Evolutionary conservation across 2,113 vertebrate genomes (phyloP).

Genomic region (Ranitomeya imitator): DNA sequence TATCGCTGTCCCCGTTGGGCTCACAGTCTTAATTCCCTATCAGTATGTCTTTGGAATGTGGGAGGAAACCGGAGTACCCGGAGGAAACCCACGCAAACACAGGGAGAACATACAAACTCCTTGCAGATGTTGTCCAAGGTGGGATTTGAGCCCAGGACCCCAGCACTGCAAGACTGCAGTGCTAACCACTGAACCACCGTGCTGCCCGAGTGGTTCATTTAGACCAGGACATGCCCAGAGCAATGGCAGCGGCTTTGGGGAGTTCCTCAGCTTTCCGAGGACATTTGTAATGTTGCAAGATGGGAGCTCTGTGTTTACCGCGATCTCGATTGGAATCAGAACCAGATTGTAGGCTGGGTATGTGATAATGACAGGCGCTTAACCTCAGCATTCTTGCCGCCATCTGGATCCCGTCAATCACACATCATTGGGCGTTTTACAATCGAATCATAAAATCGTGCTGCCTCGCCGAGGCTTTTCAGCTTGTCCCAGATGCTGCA

Average conservation of each 20-base stretch:
- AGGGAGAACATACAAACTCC: too few relatives aligned
- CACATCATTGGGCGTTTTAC: conserved; percentile 53
- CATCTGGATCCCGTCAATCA: conserved; percentile 55
- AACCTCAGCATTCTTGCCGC: conserved; percentile 52
- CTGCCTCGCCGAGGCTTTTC: conserved; percentile 41
- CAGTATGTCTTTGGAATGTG: too few relatives aligned
- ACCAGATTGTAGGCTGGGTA: conserved; percentile 53
- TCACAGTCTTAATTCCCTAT: too few relatives aligned
- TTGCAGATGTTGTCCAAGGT: too few relatives aligned
- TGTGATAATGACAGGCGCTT: conserved; percentile 53
- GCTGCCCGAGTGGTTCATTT: background rate
- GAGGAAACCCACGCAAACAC: too few relatives aligned
- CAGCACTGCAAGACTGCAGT: too few relatives aligned
- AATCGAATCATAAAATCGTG: conserved; percentile 45
- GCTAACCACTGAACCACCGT: too few relatives aligned
- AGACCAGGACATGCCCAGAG: background rate
- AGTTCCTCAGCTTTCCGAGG: background rate
- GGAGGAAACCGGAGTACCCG: too few relatives aligned
- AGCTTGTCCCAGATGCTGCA: conserved; percentile 52
- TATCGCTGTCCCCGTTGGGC: too few relatives aligned
- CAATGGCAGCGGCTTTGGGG: background rate
- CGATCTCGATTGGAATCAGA: conserved; percentile 42
- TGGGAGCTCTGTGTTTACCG: background rate
- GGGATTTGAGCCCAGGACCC: too few relatives aligned
- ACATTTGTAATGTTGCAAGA: background rate